Conservation (phyloP, 2,888 invertebrate genomes). For the Choreutis nemorana region DNA sequence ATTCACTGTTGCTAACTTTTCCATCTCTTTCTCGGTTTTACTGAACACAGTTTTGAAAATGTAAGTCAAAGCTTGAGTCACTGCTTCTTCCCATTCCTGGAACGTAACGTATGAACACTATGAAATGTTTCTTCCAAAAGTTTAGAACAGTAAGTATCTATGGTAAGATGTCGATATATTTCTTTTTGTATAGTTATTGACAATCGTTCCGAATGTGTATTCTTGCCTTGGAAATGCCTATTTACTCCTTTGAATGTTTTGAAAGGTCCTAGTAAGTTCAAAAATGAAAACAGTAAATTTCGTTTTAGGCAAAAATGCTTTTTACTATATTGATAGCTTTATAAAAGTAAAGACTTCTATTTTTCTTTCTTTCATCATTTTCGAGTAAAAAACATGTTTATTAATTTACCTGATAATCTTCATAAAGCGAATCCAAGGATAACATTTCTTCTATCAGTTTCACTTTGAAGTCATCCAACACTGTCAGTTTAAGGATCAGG, state of each 20-base stretch:
- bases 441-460: conserved; percentile 49
- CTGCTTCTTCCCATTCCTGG: conserved; percentile 84
- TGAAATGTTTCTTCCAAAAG: background rate
- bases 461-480: conserved; percentile 32
- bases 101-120: too few relatives aligned
- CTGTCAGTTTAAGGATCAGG: conserved; percentile 27
- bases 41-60: conserved; percentile 70
- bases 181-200: too few relatives aligned
- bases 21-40: conserved; percentile 71
- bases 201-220: too few relatives aligned
- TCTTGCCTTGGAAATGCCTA: too few relatives aligned
- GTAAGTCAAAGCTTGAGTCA: conserved; percentile 71
- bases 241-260: too few relatives aligned
- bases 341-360: background rate
- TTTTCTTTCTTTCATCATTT: too few relatives aligned
- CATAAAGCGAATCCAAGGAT: conserved; percentile 36
- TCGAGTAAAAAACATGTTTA: too few relatives aligned
- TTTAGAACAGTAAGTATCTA: too few relatives aligned
- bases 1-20: conserved; percentile 60
- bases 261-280: too few relatives aligned
- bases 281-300: too few relatives aligned
- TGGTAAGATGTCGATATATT: too few relatives aligned
- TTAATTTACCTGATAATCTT: conserved; percentile 39
- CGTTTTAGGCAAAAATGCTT: too few relatives aligned
- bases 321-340: background rate